Evolutionary conservation across 2,797 vertebrate species (phyloP), one percentile per base, ranked within the genome.

Genomic region (Sebastes umbrosus): DNA sequence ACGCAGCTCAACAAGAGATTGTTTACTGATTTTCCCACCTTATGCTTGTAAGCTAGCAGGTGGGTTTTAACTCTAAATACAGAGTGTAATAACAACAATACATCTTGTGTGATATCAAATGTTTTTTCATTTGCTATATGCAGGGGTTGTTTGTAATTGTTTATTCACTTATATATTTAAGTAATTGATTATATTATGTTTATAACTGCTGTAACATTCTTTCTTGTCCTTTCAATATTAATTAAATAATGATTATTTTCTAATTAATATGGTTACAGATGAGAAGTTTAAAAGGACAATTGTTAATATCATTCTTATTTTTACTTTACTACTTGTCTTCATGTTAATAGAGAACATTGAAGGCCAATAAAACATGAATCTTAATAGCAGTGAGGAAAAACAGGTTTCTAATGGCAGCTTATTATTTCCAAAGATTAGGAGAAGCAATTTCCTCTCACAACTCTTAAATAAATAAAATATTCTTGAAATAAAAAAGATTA

Each of bases 401-500:
- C 54, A 65, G 29, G 10, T 20, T 64, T 50, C 31, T 58, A 69
- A 36, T 52, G 6, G 32, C 24, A 27, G 24, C 54, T 12, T 24
- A 55, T 55, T 55, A 67, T 82, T 67, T 65, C 52, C 20, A 29
- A 73, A 69, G 66, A 80, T 69, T 52, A 32, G 54, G 13, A 58
- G 74, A 75, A 66, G 69, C 34, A 58, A 75, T 86, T 78, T 80
- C 79, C 74, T 69, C 46, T 78, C 54, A 50, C 10, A 34, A 29
- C 11, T 75, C 55, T 73, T 58, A 66, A n/a, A 52, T 57, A 68
- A 71, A 78, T 63, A 72, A 66, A 76, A 65, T 63, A 65, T 25
- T 65, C 36, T 66, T 46, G 18, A 73, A 79, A 76, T 31, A 39
- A 60, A 52, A 27, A 27, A 69, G n/a, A 77, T 71, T 34, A 83